A percentile compares a stretch with the other conserved stretches of the same genome.
These are phyloP conservation scores for Rhyzopertha dominica DNA, from an alignment of 1,140 invertebrate species.

Conservation along the genomic window DNA sequence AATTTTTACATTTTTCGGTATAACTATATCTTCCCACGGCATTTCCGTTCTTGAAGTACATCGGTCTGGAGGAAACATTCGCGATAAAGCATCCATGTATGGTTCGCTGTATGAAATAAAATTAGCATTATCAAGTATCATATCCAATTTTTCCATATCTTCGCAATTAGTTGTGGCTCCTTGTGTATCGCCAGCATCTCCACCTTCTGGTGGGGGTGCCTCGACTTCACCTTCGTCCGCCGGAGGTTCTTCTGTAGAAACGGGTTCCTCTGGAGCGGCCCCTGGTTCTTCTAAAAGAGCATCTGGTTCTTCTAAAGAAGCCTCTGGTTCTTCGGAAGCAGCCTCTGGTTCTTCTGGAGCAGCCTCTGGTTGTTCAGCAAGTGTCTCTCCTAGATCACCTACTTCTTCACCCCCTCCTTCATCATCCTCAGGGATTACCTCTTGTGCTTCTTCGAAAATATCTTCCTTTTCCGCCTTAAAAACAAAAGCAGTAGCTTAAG, in stretches of 20 bases:
- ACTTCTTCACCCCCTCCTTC: too few species aligned
- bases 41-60: slow-evolving; percentile 10
- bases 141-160: neutral
- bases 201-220: neutral
- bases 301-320: neutral
- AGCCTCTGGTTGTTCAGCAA: too few species aligned
- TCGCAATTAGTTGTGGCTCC: neutral
- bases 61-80: neutral
- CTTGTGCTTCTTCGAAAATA: neutral
- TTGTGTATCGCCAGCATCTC: neutral
- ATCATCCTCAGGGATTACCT: neutral
- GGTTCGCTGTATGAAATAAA: slow-evolving; percentile 1
- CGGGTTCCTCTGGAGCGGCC: neutral
- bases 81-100: neutral
- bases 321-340: neutral
- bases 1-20: slow-evolving; percentile 4
- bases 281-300: neutral
- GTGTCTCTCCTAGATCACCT: too few species aligned
- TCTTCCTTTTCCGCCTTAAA: neutral
- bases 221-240: neutral
- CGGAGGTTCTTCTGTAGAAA: neutral
- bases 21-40: slow-evolving; percentile 6
- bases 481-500: neutral
- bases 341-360: neutral
- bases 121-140: neutral